Evolutionary conservation across 2,113 vertebrate genomes (phyloP).

Genomic region (Antennarius striatus): DNA sequence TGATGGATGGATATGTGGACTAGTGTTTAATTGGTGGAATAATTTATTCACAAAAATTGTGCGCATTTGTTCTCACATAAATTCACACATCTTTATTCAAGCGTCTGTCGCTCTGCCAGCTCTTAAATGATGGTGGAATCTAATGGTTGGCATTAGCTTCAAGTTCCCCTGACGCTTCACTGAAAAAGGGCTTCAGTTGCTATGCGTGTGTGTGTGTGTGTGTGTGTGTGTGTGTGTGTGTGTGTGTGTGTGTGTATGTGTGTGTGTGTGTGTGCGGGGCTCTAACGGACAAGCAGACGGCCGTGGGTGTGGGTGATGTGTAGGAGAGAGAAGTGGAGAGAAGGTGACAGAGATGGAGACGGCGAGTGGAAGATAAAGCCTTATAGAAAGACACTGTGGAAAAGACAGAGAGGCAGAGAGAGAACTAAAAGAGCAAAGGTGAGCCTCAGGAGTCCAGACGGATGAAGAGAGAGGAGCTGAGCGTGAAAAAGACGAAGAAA

Average conservation of each 20-base stretch:
- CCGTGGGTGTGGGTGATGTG: conserved; percentile 51
- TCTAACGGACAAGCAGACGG: conserved; percentile 41
- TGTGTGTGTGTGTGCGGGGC: background rate
- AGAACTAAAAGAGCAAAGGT: conserved; percentile 49
- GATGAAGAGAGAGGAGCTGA: background rate
- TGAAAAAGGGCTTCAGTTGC: conserved; percentile 19
- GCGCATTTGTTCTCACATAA: no score
- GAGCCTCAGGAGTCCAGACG: conserved; percentile 3
- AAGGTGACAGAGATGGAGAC: conserved; percentile 19
- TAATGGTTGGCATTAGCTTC: conserved; percentile 67
- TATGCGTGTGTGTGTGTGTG: conserved; percentile 25
- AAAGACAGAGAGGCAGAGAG: background rate
- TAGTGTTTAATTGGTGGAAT: background rate
- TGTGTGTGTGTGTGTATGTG: background rate
- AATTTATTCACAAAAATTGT: conserved; percentile 2
- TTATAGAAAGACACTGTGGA: background rate
- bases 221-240: conserved; percentile 3
- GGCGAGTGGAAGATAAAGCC: background rate
- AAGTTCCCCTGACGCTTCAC: conserved; percentile 67
- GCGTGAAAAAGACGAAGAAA: background rate
- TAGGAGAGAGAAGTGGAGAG: conserved; percentile 11
- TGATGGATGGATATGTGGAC: no score
- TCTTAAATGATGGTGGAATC: no score
- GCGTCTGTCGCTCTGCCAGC: no score
- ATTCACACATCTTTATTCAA: no score